A percentile compares a stretch with the other conserved stretches of the same genome.
Evolutionary conservation across 2,797 vertebrate species (phyloP).

Genomic region (Alauda arvensis): DNA sequence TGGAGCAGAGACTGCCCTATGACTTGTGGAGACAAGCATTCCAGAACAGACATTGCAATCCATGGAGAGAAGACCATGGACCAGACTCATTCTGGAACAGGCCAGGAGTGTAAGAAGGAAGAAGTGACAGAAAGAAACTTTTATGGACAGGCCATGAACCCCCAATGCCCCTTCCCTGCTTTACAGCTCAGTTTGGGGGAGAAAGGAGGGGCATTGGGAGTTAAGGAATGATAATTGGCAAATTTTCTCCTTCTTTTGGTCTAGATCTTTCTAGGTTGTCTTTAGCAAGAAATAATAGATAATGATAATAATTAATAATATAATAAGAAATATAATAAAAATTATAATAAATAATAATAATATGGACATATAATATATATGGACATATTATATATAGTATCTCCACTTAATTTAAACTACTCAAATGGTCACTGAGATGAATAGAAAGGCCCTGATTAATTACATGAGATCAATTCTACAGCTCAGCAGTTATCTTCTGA

Average conservation of each 20-base stretch:
- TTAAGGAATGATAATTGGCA: not conserved
- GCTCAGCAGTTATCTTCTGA: not conserved
- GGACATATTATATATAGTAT: not conserved
- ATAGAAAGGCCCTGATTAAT: not conserved
- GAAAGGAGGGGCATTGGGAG: not conserved
- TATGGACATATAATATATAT: not conserved
- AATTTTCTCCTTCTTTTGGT: not conserved
- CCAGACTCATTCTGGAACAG: not conserved
- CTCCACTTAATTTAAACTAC: not conserved
- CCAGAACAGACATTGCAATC: not conserved
- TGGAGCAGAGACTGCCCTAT: not conserved
- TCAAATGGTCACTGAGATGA: not conserved
- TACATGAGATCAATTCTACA: not conserved
- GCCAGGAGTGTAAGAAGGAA: not conserved
- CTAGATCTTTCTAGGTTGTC: not conserved
- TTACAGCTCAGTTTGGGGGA: not conserved
- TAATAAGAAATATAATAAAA: too few species aligned
- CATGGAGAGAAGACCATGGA: not conserved
- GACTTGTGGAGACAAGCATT: not conserved
- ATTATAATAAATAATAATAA: too few species aligned
- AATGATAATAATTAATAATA: too few species aligned
- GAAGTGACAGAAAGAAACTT: not conserved
- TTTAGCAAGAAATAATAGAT: not conserved
- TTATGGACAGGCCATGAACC: not conserved
- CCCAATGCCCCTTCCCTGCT: fast-evolving